Base-by-base conservation (phyloP, 2,888 invertebrate species). In the Harpalus rubripes region DNA sequence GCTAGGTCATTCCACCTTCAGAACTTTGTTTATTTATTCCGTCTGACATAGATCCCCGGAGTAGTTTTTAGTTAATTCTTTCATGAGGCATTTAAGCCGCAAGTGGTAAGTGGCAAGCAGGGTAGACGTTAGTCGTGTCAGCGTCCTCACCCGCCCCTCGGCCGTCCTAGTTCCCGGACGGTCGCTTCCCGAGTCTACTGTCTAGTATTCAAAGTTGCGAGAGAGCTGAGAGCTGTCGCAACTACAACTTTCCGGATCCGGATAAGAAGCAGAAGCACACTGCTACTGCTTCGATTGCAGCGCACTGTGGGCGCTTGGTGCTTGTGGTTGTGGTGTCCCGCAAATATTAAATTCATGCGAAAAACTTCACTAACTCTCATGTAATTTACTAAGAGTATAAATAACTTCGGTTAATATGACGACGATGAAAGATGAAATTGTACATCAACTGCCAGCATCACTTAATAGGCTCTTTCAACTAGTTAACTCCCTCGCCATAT, bases 281-380 rank as follows among this genome's bases (percentile, higher is more conserved):
- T 32, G 32, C 32, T 32, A 32, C 15, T 32, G 68, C 32, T 68
- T 68, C 68, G 68, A 68, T 68, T 68, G 68, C 68, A 63, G 63
- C 63, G 22, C 22, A 63, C 63, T 63, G 18, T 18, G 63, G 63
- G 26, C 63, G 18, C 22, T 26, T 63, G 63, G 26, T 22, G 18
- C 22, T 26, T 63, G 63, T 63, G 63, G 63, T 63, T 63, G 63
- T 26, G 68, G 39, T 68, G 68, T n/a, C 32, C 68, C 68, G 41
- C 68, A 68, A 68, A 68, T 68, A 68, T 68, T 68, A 68, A 68
- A 68, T 68, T 68, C 26, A 41, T 68, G 41, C 68, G 68, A 68
- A 68, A 68, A 68, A 68, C 68, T 68, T 68, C 68, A 7, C 26
- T 63, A 63, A 63, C 63, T 63, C 63, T 63, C 63, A 22, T 63